Base-by-base conservation (phyloP, 2,888 invertebrate species). In the Dysmachus trigonus region DNA sequence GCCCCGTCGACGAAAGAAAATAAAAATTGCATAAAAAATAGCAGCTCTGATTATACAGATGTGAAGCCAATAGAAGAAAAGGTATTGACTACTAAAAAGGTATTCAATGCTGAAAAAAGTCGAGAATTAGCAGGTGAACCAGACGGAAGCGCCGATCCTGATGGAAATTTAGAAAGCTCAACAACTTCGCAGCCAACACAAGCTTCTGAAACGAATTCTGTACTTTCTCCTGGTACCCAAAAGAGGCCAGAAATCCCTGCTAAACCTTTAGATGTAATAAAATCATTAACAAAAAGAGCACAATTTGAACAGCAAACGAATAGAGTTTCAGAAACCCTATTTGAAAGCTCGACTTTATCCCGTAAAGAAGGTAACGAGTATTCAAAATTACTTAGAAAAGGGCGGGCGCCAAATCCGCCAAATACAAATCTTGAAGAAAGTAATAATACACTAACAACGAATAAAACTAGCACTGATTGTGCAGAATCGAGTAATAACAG, bases 91-190 rank as follows among this genome's bases (percentile, higher is more conserved):
- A 18, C 41, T 18, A 30, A 87, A n/a, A 86, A 87, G 27, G 85
- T 86, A n/a, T 93, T 93, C 13, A 92, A 93, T n/a, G 93, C 93
- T 90, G 94, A 94, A 81, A 93, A 94, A 88, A 96, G 95, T 90
- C 93, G 97, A 35, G 97, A 97, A 90, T 92, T 95, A 88, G 97
- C 96, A 8, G 97, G 97, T 8, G 97, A 96, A 89, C 97, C 97
- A 0, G 97, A 97, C 89, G 97, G 97, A n/a, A 94, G 96, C 89
- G 96, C 97, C 15, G 97, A 97, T 92, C 96, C 96, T 0, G 96
- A 96, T 89, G 95, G 95, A 71, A 92, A 93, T 1, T 87, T 95
- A 90, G 94, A 95, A 0, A 95, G 95, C 4, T 91, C 96, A 86
- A 96, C 96, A 0, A 94, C 94, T 86, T 94, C 95, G 88, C 95